Conservation (phyloP, 2,888 invertebrate species). For the Beris chalybata region DNA sequence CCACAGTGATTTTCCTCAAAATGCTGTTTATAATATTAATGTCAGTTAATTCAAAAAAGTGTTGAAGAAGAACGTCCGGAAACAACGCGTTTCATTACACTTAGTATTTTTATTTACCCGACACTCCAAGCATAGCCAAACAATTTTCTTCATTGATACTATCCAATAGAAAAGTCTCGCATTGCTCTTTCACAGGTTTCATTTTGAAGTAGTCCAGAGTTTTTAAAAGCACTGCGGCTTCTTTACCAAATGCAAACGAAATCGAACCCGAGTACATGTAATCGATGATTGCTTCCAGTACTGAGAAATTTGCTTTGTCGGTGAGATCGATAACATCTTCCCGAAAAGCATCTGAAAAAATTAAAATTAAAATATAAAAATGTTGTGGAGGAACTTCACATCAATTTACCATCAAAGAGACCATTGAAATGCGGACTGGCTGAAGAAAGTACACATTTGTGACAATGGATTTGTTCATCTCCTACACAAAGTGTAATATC, state of each 20-base stretch:
- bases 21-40: not conserved
- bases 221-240: constrained; percentile 9
- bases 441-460: not conserved
- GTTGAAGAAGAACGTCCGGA: not conserved
- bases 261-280: no score
- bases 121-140: constrained; percentile 8
- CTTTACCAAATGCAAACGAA: not conserved
- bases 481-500: constrained; percentile 12
- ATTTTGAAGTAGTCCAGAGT: constrained; percentile 20
- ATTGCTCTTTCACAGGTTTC: constrained; percentile 5
- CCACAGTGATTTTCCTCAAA: constrained; percentile 1
- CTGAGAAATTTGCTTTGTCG: not conserved
- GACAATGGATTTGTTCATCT: constrained; percentile 11
- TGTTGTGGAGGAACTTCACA: not conserved
- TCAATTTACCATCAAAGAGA: not conserved
- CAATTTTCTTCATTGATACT: constrained; percentile 16
- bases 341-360: not conserved
- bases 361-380: not conserved
- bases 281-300: no score
- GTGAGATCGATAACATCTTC: not conserved
- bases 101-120: constrained; percentile 9
- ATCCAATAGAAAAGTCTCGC: constrained; percentile 1
- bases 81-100: not conserved
- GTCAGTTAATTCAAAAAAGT: not conserved
- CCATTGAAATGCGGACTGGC: constrained; percentile 20